Percentiles rank a stretch among this genome's conserved stretches.
Evolutionary conservation across 2,113 vertebrate species (phyloP).

Genomic region (Romanogobio albipinnatus): DNA sequence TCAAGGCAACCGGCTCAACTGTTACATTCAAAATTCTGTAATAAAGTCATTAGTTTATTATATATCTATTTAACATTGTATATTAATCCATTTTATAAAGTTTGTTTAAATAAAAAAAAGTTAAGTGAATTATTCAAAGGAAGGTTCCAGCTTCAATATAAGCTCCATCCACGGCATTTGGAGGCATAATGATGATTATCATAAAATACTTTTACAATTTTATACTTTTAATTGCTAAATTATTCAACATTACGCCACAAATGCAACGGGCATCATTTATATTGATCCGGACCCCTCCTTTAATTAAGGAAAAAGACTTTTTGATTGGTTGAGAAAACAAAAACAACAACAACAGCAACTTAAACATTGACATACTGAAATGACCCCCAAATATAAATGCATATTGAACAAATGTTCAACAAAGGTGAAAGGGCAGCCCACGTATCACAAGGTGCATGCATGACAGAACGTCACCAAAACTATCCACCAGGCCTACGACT

Average conservation of each 20-base stretch:
- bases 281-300: neutral
- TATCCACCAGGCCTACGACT: constrained; percentile 66
- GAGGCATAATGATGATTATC: neutral
- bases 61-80: neutral
- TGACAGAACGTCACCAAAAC: constrained; percentile 64
- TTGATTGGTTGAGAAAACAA: constrained; percentile 20
- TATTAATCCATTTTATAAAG: neutral
- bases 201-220: neutral
- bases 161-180: neutral
- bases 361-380: neutral
- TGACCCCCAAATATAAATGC: constrained; percentile 55
- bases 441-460: constrained; percentile 77
- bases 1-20: neutral
- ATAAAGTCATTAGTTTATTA: neutral
- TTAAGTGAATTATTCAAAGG: neutral
- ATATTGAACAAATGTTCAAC: constrained; percentile 59
- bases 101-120: neutral
- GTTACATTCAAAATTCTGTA: neutral
- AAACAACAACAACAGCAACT: constrained; percentile 12
- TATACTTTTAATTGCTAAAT: neutral
- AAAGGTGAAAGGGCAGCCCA: constrained; percentile 77
- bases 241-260: neutral
- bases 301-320: neutral
- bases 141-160: neutral
- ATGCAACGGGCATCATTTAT: neutral